These are phyloP conservation scores for Trichopoda pennipes DNA, from an alignment of 2,888 invertebrate species.

Conservation along the genomic window DNA sequence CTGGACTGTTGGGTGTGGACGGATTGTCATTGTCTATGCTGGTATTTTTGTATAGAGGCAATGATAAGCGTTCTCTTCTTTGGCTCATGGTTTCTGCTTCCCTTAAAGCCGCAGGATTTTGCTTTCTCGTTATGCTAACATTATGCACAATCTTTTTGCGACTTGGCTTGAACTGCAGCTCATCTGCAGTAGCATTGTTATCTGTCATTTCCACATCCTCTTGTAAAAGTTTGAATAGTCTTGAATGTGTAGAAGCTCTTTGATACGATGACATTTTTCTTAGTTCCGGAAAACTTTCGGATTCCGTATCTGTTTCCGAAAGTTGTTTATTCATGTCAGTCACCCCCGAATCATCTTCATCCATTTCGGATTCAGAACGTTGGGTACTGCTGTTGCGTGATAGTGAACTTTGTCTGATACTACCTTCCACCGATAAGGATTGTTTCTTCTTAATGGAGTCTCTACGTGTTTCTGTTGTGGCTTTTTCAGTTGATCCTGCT, in stretches of 20 bases:
- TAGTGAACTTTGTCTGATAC: constrained; percentile 74
- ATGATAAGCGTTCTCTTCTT: constrained; percentile 82
- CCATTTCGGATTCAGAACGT: constrained; percentile 81
- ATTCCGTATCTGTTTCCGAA: constrained; percentile 85
- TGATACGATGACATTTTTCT: constrained; percentile 84
- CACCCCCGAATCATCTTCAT: constrained; percentile 87
- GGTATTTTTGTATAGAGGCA: constrained; percentile 81
- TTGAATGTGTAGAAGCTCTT: constrained; percentile 87
- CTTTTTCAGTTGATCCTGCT: constrained; percentile 62
- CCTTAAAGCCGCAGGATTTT: constrained; percentile 76
- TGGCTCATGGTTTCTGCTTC: constrained; percentile 80
- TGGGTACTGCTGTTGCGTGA: constrained; percentile 79
- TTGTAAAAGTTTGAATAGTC: constrained; percentile 85
- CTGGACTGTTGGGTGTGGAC: constrained; percentile 82
- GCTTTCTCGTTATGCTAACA: constrained; percentile 80
- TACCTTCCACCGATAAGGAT: constrained; percentile 76
- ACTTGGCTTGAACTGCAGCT: constrained; percentile 76
- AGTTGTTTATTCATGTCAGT: constrained; percentile 86
- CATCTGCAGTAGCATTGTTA: constrained; percentile 70
- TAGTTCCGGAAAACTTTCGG: constrained; percentile 84
- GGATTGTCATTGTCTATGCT: constrained; percentile 82
- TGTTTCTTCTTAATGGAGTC: constrained; percentile 70
- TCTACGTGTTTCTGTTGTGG: constrained; percentile 56
- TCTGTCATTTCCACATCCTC: constrained; percentile 82
- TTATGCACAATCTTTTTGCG: constrained; percentile 80